Conservation (phyloP, 1,140 invertebrate genomes). For the Himalopsyche phryganea region DNA sequence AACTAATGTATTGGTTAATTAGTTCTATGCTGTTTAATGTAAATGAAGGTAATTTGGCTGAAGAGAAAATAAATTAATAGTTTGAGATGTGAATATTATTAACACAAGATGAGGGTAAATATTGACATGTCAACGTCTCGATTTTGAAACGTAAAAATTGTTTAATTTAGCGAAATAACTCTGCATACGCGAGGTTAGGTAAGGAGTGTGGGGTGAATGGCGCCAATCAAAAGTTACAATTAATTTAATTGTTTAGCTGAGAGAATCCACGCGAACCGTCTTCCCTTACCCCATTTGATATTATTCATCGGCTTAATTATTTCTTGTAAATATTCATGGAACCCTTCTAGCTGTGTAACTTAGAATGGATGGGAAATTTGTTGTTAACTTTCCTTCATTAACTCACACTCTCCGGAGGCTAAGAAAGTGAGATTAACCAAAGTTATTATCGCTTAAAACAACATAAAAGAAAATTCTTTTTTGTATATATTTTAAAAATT, state of each 20-base stretch:
- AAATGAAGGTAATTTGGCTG: too few species aligned
- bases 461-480: neutral
- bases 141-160: too few species aligned
- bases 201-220: neutral
- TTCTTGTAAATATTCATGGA: constrained; percentile 19
- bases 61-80: too few species aligned
- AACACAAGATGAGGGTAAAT: too few species aligned
- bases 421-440: neutral
- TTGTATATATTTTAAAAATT: too few species aligned
- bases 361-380: constrained; percentile 6
- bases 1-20: too few species aligned
- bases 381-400: constrained; percentile 7
- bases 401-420: neutral
- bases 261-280: too few species aligned
- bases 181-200: neutral
- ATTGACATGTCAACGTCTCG: too few species aligned
- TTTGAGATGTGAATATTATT: too few species aligned
- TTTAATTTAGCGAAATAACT: neutral
- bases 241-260: constrained; percentile 2
- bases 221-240: constrained; percentile 9
- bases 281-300: neutral
- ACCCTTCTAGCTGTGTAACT: constrained; percentile 3
- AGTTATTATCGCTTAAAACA: neutral
- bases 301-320: constrained; percentile 23
- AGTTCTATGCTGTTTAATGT: too few species aligned